These are phyloP conservation scores for Bradynema listronoti DNA, from an alignment of 1,140 invertebrate species.

Conservation along the genomic window DNA sequence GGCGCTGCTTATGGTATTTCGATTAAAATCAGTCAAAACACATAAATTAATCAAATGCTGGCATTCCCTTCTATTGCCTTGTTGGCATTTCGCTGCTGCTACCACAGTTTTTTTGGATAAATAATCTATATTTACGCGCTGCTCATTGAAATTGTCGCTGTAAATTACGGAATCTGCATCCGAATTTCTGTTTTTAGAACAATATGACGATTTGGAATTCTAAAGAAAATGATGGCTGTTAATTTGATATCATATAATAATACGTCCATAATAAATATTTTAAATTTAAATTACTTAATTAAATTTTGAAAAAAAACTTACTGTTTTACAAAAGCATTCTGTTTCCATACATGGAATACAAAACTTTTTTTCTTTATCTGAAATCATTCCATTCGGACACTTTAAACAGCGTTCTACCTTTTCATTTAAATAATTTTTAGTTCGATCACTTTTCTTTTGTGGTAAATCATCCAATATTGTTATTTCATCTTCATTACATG, in stretches of 20 bases:
- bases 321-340: slow-evolving; percentile 28
- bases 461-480: slow-evolving; percentile 1
- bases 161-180: slow-evolving; percentile 5
- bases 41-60: slow-evolving; percentile 45
- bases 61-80: slow-evolving; percentile 20
- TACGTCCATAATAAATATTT: slow-evolving; percentile 18
- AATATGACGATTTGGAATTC: not conserved
- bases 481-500: slow-evolving; percentile 4
- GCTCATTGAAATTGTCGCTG: no score
- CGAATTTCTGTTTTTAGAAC: not conserved
- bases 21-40: slow-evolving; percentile 44
- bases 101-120: slow-evolving; percentile 11
- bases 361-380: not conserved
- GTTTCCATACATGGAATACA: slow-evolving; percentile 25
- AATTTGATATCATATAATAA: no score
- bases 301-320: slow-evolving; percentile 16
- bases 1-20: slow-evolving; percentile 13
- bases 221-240: slow-evolving; percentile 1
- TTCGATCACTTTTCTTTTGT: not conserved
- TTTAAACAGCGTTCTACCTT: slow-evolving; percentile 16
- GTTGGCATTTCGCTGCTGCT: slow-evolving; percentile 27
- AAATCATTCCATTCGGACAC: slow-evolving; percentile 16
- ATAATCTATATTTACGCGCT: no score
- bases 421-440: no score
- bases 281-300: slow-evolving; percentile 11